These are phyloP conservation scores for Atrina japonica DNA, from an alignment of 2,888 invertebrate genomes.

Conservation along the genomic window DNA sequence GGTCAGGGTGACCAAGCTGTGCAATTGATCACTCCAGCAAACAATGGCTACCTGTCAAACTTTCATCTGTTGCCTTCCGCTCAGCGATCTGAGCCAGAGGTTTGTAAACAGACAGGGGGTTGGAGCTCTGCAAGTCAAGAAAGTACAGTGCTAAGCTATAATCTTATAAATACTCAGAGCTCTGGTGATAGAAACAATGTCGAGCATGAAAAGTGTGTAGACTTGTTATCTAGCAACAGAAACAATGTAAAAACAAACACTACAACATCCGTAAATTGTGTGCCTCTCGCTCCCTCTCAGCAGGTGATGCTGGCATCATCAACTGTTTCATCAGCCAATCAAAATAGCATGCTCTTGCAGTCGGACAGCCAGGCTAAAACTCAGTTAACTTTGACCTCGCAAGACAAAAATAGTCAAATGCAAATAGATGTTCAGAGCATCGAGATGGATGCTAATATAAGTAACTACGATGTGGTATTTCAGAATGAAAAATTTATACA, in stretches of 20 bases:
- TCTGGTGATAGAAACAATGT: too few relatives aligned
- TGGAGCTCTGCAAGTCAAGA: too few relatives aligned
- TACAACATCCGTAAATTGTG: background rate
- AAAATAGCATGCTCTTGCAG: background rate
- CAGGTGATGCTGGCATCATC: background rate
- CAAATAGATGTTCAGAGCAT: constrained; percentile 27
- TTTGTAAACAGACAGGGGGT: too few relatives aligned
- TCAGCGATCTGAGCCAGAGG: too few relatives aligned
- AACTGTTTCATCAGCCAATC: background rate
- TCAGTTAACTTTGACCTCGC: background rate
- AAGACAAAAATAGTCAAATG: background rate
- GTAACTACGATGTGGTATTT: too few relatives aligned
- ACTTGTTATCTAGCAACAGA: background rate
- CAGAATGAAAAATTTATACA: too few relatives aligned
- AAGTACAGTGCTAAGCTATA: too few relatives aligned
- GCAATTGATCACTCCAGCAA: background rate
- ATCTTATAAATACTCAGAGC: too few relatives aligned
- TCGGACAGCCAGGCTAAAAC: too few relatives aligned
- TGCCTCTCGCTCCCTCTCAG: background rate
- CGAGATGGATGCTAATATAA: constrained; percentile 12
- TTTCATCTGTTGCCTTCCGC: background rate
- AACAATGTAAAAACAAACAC: background rate
- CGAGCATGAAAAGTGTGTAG: too few relatives aligned
- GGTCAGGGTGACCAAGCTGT: background rate
- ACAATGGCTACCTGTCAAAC: background rate